Conservation (phyloP, 2,888 invertebrate genomes). For the Anodontia alba region DNA sequence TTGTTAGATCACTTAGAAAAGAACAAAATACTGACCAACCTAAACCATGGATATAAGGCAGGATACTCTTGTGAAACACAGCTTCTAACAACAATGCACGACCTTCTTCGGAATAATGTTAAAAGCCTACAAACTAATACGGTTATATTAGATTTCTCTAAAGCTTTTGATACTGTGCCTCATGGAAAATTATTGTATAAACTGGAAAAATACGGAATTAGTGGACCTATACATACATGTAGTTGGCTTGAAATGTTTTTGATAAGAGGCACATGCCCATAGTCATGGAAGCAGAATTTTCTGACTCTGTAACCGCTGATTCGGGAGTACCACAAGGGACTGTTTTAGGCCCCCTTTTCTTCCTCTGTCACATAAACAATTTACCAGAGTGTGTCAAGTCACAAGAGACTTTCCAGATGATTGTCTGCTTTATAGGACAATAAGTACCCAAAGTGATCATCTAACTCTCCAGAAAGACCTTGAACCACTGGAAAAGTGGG, state of each 20-base stretch:
- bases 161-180: constrained; percentile 40
- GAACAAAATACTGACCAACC: not conserved
- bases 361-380: constrained; percentile 30
- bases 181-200: constrained; percentile 20
- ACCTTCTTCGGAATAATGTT: not conserved
- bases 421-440: constrained; percentile 22
- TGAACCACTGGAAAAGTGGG: constrained; percentile 35
- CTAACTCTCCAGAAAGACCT: constrained; percentile 30
- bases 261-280: constrained; percentile 24
- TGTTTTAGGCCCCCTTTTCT: constrained; percentile 27
- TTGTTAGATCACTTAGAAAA: constrained; percentile 12
- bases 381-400: constrained; percentile 25
- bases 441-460: not conserved
- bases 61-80: constrained; percentile 20
- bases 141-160: constrained; percentile 25
- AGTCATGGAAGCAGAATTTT: constrained; percentile 21
- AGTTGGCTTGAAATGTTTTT: constrained; percentile 24
- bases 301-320: constrained; percentile 4
- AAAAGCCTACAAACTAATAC: not conserved
- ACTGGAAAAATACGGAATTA: constrained; percentile 15
- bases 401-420: constrained; percentile 33
- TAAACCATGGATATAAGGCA: constrained; percentile 30
- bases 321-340: constrained; percentile 30
- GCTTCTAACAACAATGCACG: not conserved
- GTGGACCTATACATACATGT: not conserved